These are phyloP conservation scores for Sarcophilus harrisii DNA, from an alignment of 2,797 vertebrate genomes.

Conservation along the genomic window DNA sequence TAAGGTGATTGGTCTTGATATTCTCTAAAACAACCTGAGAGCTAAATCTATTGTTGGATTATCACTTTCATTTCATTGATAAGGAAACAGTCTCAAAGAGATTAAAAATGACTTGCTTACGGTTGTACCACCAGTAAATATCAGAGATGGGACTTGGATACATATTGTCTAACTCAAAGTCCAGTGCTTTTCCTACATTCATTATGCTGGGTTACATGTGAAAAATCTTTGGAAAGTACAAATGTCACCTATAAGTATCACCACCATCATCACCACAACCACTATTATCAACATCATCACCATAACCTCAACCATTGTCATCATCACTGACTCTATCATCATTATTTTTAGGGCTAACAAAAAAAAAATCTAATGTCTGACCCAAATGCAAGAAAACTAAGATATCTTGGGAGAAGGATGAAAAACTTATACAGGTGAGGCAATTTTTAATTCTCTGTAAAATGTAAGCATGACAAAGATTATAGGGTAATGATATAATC, in stretches of 20 bases:
- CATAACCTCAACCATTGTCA: no score
- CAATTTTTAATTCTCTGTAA: neutral
- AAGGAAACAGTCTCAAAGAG: neutral
- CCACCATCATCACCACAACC: neutral
- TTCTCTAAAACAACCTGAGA: neutral
- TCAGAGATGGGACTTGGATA: neutral
- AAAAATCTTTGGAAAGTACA: neutral
- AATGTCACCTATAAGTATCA: neutral
- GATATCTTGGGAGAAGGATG: neutral
- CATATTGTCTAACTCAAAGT: neutral
- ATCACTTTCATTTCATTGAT: neutral
- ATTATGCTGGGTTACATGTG: neutral
- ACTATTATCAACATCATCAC: no score
- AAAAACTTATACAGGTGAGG: neutral
- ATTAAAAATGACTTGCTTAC: neutral
- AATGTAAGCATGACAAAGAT: neutral
- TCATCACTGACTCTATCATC: neutral
- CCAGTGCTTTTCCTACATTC: neutral
- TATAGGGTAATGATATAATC: neutral
- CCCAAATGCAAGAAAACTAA: neutral
- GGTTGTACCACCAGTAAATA: neutral
- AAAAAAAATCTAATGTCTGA: neutral
- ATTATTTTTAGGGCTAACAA: neutral
- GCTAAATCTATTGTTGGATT: neutral
- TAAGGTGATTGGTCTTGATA: neutral